These are phyloP conservation scores for Aurelia sp. DNA, from an alignment of 30 jellyfish, hydroid and myxozoan genomes.

Conservation along the genomic window DNA sequence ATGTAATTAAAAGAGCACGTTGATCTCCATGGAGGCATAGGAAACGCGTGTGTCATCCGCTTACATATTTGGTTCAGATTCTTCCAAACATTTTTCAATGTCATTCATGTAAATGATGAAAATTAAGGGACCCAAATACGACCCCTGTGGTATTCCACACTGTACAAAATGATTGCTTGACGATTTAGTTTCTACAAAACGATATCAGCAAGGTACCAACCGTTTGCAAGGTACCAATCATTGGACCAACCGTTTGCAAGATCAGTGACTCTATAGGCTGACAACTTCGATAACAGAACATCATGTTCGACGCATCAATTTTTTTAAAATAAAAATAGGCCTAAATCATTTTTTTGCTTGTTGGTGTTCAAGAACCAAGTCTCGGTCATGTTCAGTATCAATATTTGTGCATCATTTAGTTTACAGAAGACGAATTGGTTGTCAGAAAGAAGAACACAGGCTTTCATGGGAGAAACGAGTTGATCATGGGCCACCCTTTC, in stretches of 20 bases:
- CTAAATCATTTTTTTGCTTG: neutral
- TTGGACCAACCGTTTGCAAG: neutral
- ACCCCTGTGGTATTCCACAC: too few relatives aligned
- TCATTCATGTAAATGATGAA: too few relatives aligned
- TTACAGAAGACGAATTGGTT: constrained; percentile 22
- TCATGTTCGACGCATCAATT: neutral
- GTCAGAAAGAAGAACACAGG: neutral
- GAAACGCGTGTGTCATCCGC: too few relatives aligned
- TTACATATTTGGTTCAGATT: too few relatives aligned
- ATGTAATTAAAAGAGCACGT: too few relatives aligned
- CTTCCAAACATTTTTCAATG: too few relatives aligned
- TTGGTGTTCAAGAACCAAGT: constrained; percentile 2
- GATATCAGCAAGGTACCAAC: neutral
- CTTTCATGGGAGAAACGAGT: constrained; percentile 6
- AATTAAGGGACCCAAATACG: too few relatives aligned
- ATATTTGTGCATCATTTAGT: neutral
- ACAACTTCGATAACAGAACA: neutral
- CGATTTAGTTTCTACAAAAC: too few relatives aligned
- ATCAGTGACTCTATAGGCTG: neutral
- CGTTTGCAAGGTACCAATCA: neutral
- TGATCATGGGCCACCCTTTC: constrained; percentile 33
- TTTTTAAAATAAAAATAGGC: neutral
- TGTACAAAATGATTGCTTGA: too few relatives aligned
- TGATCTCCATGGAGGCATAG: too few relatives aligned
- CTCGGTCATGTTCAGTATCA: neutral